A percentile compares a stretch with the other conserved stretches of the same genome.
phyloP scores from a whole-genome alignment of 2,888 invertebrate species.

The Corythucha ciliata region DNA sequence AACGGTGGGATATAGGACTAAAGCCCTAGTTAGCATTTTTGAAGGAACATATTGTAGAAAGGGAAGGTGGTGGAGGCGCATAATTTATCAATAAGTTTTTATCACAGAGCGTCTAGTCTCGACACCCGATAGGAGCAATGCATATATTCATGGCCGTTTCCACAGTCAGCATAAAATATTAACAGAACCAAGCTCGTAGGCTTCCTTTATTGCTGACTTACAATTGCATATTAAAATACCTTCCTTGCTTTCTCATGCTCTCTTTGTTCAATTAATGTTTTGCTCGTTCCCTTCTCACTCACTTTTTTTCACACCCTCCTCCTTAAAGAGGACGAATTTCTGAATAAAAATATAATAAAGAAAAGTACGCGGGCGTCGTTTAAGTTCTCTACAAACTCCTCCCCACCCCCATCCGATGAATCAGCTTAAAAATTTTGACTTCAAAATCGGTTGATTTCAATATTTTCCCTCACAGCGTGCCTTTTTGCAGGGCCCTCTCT shows the following conservation, averaged over 20 bases:
- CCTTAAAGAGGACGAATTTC: too few relatives aligned
- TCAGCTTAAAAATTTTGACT: too few relatives aligned
- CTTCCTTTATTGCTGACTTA: slow-evolving; percentile 25
- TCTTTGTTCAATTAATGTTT: slow-evolving; percentile 3
- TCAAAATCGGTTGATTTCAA: too few relatives aligned
- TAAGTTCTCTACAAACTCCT: too few relatives aligned
- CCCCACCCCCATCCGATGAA: too few relatives aligned
- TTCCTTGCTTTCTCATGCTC: slow-evolving; percentile 4
- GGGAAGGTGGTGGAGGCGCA: too few relatives aligned
- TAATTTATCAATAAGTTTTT: slow-evolving; percentile 33
- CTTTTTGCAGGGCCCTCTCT: too few relatives aligned
- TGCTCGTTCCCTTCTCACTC: not conserved
- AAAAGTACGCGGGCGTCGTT: too few relatives aligned
- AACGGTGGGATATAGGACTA: too few relatives aligned
- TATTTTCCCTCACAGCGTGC: too few relatives aligned
- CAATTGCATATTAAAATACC: slow-evolving; percentile 25
- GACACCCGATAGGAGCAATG: slow-evolving; percentile 25
- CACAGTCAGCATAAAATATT: slow-evolving; percentile 27
- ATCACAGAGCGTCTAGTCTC: slow-evolving; percentile 24
- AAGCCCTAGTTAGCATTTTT: slow-evolving; percentile 30
- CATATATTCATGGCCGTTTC: slow-evolving; percentile 27
- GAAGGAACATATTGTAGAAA: slow-evolving; percentile 30
- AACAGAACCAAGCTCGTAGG: slow-evolving; percentile 21
- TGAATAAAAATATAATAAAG: too few relatives aligned
- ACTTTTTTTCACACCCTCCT: not conserved